Evolutionary conservation across 2,113 vertebrate genomes (phyloP).

Genomic region (Psettodes erumei): DNA sequence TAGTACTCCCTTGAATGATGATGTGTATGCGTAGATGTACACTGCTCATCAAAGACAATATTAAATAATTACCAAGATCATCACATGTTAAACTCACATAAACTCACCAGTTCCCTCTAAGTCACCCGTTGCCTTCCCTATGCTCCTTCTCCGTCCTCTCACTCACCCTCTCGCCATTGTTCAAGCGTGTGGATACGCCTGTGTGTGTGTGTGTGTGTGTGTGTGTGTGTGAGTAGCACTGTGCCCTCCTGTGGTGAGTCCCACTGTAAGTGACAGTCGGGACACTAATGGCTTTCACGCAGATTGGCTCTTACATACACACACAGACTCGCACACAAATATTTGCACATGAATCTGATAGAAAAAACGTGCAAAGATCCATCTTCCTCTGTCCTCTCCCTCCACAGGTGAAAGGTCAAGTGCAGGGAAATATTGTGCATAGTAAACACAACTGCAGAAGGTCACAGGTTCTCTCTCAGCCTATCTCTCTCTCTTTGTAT

Average conservation of each 20-base stretch:
- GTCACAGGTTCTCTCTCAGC: conserved; percentile 52
- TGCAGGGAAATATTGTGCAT: conserved; percentile 70
- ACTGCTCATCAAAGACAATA: neutral
- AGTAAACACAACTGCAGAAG: conserved; percentile 76
- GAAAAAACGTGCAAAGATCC: conserved; percentile 60
- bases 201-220: conserved; percentile 2
- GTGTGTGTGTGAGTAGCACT: conserved; percentile 10
- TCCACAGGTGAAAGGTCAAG: conserved; percentile 71
- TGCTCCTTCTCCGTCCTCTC: conserved; percentile 17
- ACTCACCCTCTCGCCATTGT: conserved; percentile 28
- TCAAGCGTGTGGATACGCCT: conserved; percentile 13
- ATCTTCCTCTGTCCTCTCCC: conserved; percentile 46
- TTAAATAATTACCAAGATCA: neutral
- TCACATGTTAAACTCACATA: conserved; percentile 26
- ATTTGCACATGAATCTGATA: conserved; percentile 48
- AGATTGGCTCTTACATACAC: conserved; percentile 74
- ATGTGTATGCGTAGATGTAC: neutral
- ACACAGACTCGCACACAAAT: conserved; percentile 16
- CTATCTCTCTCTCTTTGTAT: neutral
- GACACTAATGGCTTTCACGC: conserved; percentile 75
- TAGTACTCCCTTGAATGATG: neutral
- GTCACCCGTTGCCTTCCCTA: neutral
- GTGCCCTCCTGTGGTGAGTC: conserved; percentile 50
- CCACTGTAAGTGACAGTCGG: conserved; percentile 72
- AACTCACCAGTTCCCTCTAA: conserved; percentile 1